Percentiles rank a stretch among this genome's conserved stretches.
phyloP scores from a whole-genome alignment of 2,888 invertebrate genomes.

The Zaprionus obscuricornis region DNA sequence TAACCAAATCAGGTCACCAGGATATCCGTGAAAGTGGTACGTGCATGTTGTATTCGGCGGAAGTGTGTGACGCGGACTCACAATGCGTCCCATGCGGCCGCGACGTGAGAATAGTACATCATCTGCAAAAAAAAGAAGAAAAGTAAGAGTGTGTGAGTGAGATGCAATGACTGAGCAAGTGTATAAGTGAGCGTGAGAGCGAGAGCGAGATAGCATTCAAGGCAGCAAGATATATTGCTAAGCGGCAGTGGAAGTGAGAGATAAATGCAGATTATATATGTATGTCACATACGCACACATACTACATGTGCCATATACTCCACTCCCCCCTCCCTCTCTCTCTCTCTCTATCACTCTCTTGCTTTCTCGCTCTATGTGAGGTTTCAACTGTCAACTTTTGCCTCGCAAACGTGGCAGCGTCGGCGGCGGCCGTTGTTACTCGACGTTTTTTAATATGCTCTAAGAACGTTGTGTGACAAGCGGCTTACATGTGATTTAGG shows the following conservation, averaged over 20 bases:
- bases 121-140: slow-evolving; percentile 74
- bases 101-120: slow-evolving; percentile 84
- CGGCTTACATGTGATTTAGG: slow-evolving; percentile 75
- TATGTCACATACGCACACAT: slow-evolving; percentile 17
- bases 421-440: slow-evolving; percentile 37
- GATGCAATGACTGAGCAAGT: too few relatives aligned
- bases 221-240: background rate
- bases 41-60: slow-evolving; percentile 94
- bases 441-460: slow-evolving; percentile 64
- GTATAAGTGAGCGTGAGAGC: too few relatives aligned
- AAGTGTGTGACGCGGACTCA: slow-evolving; percentile 92
- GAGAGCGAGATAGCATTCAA: slow-evolving; percentile 2
- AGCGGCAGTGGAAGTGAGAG: slow-evolving; percentile 36
- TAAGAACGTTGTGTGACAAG: slow-evolving; percentile 70
- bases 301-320: background rate
- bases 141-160: slow-evolving; percentile 10
- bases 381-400: slow-evolving; percentile 40
- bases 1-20: slow-evolving; percentile 93
- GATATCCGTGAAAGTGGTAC: slow-evolving; percentile 91
- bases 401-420: too few relatives aligned
- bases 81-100: slow-evolving; percentile 89
- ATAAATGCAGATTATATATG: slow-evolving; percentile 35
- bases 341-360: too few relatives aligned
- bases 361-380: too few relatives aligned
- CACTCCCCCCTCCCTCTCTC: too few relatives aligned